A percentile compares a stretch with the other conserved stretches of the same genome.
These are phyloP conservation scores for Microtus montanus DNA, from an alignment of 2,113 vertebrate species.

Conservation along the genomic window DNA sequence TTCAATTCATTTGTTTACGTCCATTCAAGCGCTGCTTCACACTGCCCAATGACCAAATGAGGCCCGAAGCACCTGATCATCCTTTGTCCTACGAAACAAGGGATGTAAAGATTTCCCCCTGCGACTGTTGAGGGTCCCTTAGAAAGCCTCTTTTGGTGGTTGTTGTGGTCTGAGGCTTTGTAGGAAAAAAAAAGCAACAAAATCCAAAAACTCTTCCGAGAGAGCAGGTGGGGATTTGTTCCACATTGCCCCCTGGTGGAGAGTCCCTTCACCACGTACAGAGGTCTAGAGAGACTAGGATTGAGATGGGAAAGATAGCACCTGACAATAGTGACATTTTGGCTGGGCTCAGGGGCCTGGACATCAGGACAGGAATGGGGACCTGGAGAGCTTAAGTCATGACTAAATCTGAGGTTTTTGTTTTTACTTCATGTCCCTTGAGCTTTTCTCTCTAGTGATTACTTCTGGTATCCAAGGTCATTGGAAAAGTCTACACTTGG, in stretches of 20 bases:
- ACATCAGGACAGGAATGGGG: not conserved
- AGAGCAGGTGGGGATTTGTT: not conserved
- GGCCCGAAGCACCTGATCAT: not conserved
- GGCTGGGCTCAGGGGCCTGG: not conserved
- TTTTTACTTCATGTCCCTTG: not conserved
- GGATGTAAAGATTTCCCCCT: not conserved
- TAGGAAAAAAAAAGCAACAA: not conserved
- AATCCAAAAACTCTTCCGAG: not conserved
- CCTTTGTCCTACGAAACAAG: not conserved
- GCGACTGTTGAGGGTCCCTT: not conserved
- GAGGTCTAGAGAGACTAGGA: not conserved
- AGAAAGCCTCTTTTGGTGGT: not conserved
- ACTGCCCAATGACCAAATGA: not conserved
- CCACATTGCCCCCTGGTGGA: slow-evolving; percentile 28
- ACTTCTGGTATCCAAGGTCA: not conserved
- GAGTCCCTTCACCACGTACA: not conserved
- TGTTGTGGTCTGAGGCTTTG: not conserved
- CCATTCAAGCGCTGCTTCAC: not conserved
- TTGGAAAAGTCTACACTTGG: not conserved
- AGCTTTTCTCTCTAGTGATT: not conserved
- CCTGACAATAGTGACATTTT: too few relatives aligned
- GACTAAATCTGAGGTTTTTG: not conserved
- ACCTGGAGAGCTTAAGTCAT: not conserved
- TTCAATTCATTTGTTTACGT: not conserved
- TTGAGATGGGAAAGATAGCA: fast-evolving